Conservation (phyloP, 2,888 invertebrate species). For the Drosophila quinaria region DNA sequence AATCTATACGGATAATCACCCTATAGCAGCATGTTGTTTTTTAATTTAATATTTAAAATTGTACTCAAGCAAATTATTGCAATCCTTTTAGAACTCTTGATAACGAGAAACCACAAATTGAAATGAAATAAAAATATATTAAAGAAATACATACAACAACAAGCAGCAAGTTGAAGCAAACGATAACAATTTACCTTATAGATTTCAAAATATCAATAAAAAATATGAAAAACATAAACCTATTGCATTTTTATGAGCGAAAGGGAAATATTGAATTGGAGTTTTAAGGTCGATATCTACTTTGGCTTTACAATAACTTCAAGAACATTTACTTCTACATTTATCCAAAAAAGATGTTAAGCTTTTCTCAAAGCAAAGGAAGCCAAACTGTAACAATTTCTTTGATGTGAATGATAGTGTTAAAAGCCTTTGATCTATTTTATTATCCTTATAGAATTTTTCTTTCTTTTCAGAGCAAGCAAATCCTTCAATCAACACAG, state of each 20-base stretch:
- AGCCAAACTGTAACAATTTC: no score
- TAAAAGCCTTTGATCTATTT: no score
- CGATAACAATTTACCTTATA: conserved; percentile 61
- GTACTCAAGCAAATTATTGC: conserved; percentile 60
- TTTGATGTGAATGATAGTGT: no score
- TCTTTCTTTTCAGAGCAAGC: no score
- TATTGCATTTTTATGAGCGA: neutral
- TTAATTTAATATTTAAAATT: conserved; percentile 44
- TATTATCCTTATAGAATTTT: no score
- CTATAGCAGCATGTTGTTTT: conserved; percentile 50
- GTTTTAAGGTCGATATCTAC: neutral
- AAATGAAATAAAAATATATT: conserved; percentile 20
- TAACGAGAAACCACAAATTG: conserved; percentile 52
- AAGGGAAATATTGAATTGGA: neutral
- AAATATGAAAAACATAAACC: conserved; percentile 26
- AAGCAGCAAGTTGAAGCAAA: conserved; percentile 56
- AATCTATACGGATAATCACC: conserved; percentile 52
- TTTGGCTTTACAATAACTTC: neutral
- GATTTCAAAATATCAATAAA: conserved; percentile 64
- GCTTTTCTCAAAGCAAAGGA: no score
- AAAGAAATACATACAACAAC: conserved; percentile 33
- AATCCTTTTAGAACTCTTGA: conserved; percentile 62
- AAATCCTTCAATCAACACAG: no score
- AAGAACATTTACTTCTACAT: no score
- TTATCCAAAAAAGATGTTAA: no score